A percentile compares a stretch with the other conserved stretches of the same genome.
Conservation (phyloP, 2,113 vertebrate species). For the Dipodomys merriami region DNA sequence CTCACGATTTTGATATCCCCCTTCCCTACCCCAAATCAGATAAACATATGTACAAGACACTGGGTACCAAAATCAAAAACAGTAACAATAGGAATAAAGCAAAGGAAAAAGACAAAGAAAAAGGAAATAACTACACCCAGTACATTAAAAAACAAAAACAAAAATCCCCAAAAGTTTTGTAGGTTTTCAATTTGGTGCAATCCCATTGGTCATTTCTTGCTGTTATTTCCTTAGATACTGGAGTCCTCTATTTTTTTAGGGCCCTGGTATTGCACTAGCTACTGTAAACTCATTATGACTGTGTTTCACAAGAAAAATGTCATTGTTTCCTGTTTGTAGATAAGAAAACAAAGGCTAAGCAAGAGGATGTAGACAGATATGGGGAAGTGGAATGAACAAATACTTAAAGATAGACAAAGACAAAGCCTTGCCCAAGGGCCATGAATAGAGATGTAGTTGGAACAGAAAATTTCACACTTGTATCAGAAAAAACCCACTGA, state of each 20-base stretch:
- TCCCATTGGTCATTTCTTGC: neutral
- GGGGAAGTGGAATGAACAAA: neutral
- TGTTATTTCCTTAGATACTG: neutral
- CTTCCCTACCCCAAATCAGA: too few species aligned
- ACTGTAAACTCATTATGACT: neutral
- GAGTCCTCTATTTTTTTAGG: neutral
- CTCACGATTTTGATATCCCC: too few species aligned
- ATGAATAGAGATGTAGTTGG: neutral
- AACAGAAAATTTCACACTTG: neutral
- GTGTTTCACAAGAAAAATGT: neutral
- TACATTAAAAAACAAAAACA: too few species aligned
- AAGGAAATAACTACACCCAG: too few species aligned
- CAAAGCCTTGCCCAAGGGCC: neutral
- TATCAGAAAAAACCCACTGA: neutral
- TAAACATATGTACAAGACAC: too few species aligned
- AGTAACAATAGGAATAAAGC: too few species aligned
- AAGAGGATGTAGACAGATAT: neutral
- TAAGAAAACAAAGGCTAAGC: neutral
- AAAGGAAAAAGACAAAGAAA: too few species aligned
- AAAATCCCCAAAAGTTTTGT: too few species aligned
- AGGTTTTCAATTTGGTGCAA: neutral
- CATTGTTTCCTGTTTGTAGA: neutral
- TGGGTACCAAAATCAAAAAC: too few species aligned
- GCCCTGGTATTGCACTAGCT: neutral
- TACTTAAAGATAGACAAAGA: neutral